phyloP scores from a whole-genome alignment of 2,113 vertebrate genomes.

The Neogale vison region DNA sequence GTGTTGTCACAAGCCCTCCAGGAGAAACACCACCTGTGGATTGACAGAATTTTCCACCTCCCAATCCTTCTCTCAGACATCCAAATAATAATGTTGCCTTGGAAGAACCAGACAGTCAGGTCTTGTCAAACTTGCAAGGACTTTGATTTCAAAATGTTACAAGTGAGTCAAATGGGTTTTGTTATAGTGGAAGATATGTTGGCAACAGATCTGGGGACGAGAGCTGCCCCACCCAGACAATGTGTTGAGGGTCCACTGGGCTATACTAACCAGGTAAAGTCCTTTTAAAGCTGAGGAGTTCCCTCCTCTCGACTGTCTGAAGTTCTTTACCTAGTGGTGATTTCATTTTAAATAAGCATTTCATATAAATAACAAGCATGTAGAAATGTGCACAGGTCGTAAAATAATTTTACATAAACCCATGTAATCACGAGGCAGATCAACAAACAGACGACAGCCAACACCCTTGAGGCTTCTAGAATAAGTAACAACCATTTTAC shows the following conservation, averaged over 20 bases:
- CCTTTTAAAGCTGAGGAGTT: background rate
- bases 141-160: background rate
- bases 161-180: conserved; percentile 23
- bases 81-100: conserved; percentile 75
- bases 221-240: background rate
- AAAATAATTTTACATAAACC: background rate
- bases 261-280: background rate
- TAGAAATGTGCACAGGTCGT: background rate
- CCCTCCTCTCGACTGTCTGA: background rate
- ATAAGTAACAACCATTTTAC: background rate
- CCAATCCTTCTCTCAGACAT: conserved; percentile 35
- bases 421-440: background rate
- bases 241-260: background rate
- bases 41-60: conserved; percentile 75
- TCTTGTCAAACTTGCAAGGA: conserved; percentile 52
- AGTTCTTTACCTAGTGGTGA: background rate
- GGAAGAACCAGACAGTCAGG: conserved; percentile 68
- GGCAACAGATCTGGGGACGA: background rate
- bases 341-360: conserved; percentile 24
- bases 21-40: conserved; percentile 78
- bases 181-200: background rate
- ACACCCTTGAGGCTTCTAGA: background rate
- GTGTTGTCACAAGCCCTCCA: background rate
- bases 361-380: background rate
- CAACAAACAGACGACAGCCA: background rate